A percentile compares a stretch with the other conserved stretches of the same genome.
Conservation (phyloP, 2,797 vertebrate species). For the Synaphobranchus kaupii region DNA sequence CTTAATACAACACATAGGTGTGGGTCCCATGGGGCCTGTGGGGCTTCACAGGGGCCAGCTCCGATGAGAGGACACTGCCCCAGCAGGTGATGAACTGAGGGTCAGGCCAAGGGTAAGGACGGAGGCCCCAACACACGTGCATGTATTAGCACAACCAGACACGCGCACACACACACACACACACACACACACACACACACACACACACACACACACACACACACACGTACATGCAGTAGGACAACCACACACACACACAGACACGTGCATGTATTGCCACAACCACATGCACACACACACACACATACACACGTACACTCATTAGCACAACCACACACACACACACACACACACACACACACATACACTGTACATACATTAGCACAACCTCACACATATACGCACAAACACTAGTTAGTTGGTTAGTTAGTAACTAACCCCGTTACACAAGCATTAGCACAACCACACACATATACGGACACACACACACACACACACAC, state of each 20-base stretch:
- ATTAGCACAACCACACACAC: background rate
- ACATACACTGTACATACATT: background rate
- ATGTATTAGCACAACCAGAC: background rate
- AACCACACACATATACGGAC: no score
- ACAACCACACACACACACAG: background rate
- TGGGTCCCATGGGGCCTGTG: background rate
- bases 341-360: background rate
- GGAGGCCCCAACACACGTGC: constrained; percentile 22
- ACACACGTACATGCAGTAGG: background rate
- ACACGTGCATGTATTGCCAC: background rate
- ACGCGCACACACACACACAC: background rate
- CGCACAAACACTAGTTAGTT: no score
- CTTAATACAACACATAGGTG: constrained; percentile 1
- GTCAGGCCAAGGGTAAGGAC: constrained; percentile 57
- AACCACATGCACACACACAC: background rate
- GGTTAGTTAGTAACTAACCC: background rate
- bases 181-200: background rate
- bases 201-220: background rate
- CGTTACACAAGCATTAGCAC: background rate
- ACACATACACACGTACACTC: background rate
- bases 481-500: background rate
- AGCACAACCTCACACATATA: constrained; percentile 6
- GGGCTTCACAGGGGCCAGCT: constrained; percentile 9
- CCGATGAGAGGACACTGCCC: constrained; percentile 53
- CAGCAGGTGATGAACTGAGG: constrained; percentile 64